Base-by-base conservation (phyloP, 37 sponge, comb jelly and placozoan genomes). In the Corticium candelabrum region DNA sequence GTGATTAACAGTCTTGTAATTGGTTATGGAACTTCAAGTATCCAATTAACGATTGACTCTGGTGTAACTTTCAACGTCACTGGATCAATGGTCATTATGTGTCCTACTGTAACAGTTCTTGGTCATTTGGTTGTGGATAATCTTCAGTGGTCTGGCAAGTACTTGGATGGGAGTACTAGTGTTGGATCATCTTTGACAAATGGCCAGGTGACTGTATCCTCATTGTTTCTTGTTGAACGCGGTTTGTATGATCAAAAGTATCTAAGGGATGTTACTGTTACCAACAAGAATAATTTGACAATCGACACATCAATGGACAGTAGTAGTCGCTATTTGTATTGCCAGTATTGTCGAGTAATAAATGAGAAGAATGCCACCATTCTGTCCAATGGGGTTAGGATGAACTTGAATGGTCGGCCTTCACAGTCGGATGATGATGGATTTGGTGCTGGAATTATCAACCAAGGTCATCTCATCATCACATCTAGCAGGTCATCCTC, bases 251-350 rank as follows among this genome's bases (percentile, higher is more conserved):
- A 50, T 50, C 62, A 50, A 34, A 70, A 70, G 36, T 34, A 70
- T 32, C 5, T 70, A 15, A 29, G 31, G 31, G 4, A 70, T 32
- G 31, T 70, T 7, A 70, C 36, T 15, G 33, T 29, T 5, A 70
- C 73, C 31, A 70, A 29, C 36, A 7, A 7, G 33, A 29, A 70
- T 30, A 70, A 70, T 15, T 15, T 70, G 35, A 70, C 73, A 5
- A 7, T 70, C 36, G 73, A 70, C 31, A 5, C 73, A 4, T 70
- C 73, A 7, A 70, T 70, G 73, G 73, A 70, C 73, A 70, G 73
- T 15, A 35, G 31, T 7, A 34, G 73, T 15, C 29, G 29, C 4
- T 70, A 70, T 15, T 35, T 70, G 5, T 70, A 35, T 32, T 70
- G 73, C 21, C 73, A 35, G 5, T 5, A 29, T 4, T 70, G 73